Conservation (phyloP, 2,113 vertebrate genomes). For the Apistogramma diplotaenia region DNA sequence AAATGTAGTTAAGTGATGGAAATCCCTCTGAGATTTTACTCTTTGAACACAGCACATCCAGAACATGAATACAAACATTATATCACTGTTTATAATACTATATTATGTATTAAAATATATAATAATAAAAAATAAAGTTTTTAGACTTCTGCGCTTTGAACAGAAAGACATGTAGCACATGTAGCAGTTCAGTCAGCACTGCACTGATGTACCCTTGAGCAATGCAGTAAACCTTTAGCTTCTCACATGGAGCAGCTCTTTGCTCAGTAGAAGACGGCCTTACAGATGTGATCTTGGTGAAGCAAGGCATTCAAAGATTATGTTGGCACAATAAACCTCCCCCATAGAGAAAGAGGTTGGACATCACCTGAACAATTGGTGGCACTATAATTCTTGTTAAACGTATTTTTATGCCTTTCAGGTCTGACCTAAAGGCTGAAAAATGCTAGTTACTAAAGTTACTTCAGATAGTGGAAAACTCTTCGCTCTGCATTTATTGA, state of each 20-base stretch:
- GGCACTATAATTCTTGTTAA: not conserved
- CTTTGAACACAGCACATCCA: not conserved
- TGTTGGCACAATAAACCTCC: not conserved
- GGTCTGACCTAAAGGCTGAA: not conserved
- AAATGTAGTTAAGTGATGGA: not conserved
- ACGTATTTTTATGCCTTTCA: not conserved
- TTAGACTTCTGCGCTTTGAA: not conserved
- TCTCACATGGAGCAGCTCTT: not conserved
- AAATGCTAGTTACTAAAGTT: not conserved
- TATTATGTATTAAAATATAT: no score
- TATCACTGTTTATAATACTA: not conserved
- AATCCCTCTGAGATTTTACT: not conserved
- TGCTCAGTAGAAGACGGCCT: not conserved
- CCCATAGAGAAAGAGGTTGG: not conserved
- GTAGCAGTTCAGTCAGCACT: not conserved
- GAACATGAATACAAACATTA: not conserved
- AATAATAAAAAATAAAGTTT: not conserved
- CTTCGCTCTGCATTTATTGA: not conserved
- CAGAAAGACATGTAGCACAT: not conserved
- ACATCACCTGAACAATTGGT: not conserved
- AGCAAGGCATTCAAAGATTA: not conserved
- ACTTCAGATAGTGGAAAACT: not conserved
- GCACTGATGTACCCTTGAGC: conserved; percentile 43
- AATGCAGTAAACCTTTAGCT: conserved; percentile 7
- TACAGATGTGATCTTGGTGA: not conserved